phyloP scores from a whole-genome alignment of 2,797 vertebrate species.

The Halcyon badia region DNA sequence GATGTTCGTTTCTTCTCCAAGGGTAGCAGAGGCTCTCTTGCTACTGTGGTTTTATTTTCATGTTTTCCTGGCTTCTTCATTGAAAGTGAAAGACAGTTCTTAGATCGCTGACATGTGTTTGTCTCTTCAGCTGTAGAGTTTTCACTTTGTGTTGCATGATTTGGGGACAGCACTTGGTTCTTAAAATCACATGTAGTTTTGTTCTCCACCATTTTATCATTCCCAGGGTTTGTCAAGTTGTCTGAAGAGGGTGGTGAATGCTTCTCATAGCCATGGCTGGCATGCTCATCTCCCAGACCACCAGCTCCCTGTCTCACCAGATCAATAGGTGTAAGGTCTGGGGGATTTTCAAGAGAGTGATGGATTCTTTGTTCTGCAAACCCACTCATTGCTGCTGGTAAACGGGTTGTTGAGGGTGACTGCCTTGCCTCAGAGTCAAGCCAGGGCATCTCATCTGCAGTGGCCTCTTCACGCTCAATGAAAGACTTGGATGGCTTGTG shows the following conservation, averaged over 20 bases:
- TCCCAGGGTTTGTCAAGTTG: background rate
- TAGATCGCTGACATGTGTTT: background rate
- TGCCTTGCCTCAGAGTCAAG: background rate
- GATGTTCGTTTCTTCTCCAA: background rate
- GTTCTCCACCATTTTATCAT: accelerated
- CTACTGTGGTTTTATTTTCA: background rate
- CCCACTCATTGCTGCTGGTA: background rate
- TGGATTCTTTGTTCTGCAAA: background rate
- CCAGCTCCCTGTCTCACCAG: background rate
- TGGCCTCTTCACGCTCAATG: background rate
- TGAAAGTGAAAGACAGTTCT: background rate
- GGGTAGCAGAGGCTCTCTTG: background rate
- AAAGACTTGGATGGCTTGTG: background rate
- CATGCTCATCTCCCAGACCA: background rate
- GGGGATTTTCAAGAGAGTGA: background rate
- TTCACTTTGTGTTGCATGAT: background rate
- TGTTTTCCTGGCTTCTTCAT: background rate
- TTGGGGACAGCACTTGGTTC: background rate
- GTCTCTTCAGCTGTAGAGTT: background rate
- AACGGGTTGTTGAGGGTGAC: background rate
- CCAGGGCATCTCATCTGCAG: background rate
- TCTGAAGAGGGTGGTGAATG: background rate
- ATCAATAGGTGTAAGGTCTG: background rate
- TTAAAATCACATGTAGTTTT: background rate
- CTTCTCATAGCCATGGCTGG: background rate